Conservation (phyloP, 2,888 invertebrate species). For the Lithophane ornitopus region DNA sequence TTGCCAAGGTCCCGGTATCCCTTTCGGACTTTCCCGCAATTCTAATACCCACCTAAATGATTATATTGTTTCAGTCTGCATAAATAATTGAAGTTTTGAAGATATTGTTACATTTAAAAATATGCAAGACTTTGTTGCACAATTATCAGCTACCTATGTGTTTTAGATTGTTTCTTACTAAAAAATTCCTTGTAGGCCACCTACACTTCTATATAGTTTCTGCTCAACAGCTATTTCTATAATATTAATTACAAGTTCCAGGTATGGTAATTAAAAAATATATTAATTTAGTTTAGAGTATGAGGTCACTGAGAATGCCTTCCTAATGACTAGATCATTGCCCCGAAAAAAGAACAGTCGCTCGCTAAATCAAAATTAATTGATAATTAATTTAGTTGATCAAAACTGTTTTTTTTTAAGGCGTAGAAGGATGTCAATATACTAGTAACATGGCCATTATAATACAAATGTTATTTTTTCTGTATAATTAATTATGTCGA, state of each 20-base stretch:
- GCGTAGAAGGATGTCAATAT: background rate
- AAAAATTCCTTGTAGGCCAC: conserved; percentile 4
- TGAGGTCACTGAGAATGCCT: conserved; percentile 29
- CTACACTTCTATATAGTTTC: conserved; percentile 13
- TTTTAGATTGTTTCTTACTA: conserved; percentile 9
- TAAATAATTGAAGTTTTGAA: conserved; percentile 4
- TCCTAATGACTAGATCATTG: conserved; percentile 35
- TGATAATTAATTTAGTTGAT: conserved; percentile 19
- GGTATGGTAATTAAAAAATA: conserved; percentile 21
- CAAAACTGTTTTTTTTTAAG: conserved; percentile 3
- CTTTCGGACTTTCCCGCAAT: no score
- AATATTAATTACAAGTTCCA: conserved; percentile 23
- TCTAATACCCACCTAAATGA: no score
- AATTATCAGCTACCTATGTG: conserved; percentile 12
- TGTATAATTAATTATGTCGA: background rate
- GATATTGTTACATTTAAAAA: background rate
- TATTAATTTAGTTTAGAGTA: conserved; percentile 20
- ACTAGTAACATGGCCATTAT: background rate
- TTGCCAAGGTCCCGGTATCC: no score
- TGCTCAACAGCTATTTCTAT: conserved; percentile 16
- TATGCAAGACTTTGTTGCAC: background rate
- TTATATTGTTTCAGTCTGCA: background rate
- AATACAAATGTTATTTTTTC: background rate
- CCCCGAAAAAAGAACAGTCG: conserved; percentile 6
- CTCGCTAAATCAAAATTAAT: conserved; percentile 22